Conservation (phyloP, 2,888 invertebrate genomes). For the Diaprepes abbreviatus region DNA sequence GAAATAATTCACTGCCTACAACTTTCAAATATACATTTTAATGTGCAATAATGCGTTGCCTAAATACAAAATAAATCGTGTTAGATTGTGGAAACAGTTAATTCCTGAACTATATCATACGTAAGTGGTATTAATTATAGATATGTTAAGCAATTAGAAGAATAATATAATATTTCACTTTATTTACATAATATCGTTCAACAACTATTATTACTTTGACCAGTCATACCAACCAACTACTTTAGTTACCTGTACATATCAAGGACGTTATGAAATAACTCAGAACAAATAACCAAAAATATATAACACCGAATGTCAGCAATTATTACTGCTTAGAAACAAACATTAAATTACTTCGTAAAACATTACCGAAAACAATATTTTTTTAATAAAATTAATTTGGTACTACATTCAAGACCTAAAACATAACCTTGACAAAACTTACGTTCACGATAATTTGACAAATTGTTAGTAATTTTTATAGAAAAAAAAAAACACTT, state of each 20-base stretch:
- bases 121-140: conserved; percentile 12
- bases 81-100: conserved; percentile 9
- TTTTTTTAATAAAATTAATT: conserved; percentile 4
- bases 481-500: background rate
- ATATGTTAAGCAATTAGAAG: conserved; percentile 9
- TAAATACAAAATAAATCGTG: background rate
- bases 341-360: background rate
- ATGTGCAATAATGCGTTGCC: too few species aligned
- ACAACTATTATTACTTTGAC: conserved; percentile 19
- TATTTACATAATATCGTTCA: conserved; percentile 9
- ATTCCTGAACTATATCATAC: conserved; percentile 13
- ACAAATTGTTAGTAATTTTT: conserved; percentile 11
- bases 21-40: too few species aligned
- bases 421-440: conserved; percentile 9
- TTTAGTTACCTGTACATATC: background rate
- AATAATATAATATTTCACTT: conserved; percentile 15
- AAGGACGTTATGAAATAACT: conserved; percentile 8
- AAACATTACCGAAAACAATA: background rate
- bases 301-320: too few species aligned
- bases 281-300: background rate
- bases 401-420: background rate
- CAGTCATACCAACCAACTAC: background rate
- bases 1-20: too few species aligned
- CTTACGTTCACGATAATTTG: conserved; percentile 9
- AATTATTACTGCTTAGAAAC: too few species aligned